These are phyloP conservation scores for Numenius phaeopus DNA, from an alignment of 2,797 vertebrate genomes.

Conservation along the genomic window DNA sequence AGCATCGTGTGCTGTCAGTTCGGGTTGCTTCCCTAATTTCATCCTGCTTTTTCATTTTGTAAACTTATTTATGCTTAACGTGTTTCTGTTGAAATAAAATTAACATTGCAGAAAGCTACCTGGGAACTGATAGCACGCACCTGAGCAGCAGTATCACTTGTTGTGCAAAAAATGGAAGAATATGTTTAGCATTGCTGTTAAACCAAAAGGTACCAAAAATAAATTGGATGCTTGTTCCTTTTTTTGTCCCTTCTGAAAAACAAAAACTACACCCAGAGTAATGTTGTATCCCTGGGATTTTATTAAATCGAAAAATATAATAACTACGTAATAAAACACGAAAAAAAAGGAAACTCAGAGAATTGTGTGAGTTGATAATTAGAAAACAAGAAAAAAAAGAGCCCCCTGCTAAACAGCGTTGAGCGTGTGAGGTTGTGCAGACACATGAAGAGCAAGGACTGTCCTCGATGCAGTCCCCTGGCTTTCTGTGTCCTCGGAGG, in stretches of 20 bases:
- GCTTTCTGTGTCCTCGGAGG: background rate
- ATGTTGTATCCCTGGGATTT: background rate
- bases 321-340: background rate
- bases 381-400: background rate
- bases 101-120: background rate
- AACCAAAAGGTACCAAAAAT: background rate
- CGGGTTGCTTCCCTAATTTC: background rate
- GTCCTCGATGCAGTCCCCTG: background rate
- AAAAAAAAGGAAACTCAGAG: background rate
- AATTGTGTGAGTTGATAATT: background rate
- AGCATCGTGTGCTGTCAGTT: background rate
- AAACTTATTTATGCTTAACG: background rate
- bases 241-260: background rate
- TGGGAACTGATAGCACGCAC: background rate
- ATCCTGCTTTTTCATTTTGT: background rate
- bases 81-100: background rate
- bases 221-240: background rate
- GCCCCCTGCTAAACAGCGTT: background rate
- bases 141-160: background rate
- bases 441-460: background rate
- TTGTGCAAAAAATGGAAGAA: background rate
- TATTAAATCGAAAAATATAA: background rate
- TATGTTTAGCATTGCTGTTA: background rate
- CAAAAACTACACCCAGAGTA: background rate
- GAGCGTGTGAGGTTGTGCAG: background rate